Base-by-base conservation (phyloP, 2,113 vertebrate genomes). In the Pluvianellus socialis region DNA sequence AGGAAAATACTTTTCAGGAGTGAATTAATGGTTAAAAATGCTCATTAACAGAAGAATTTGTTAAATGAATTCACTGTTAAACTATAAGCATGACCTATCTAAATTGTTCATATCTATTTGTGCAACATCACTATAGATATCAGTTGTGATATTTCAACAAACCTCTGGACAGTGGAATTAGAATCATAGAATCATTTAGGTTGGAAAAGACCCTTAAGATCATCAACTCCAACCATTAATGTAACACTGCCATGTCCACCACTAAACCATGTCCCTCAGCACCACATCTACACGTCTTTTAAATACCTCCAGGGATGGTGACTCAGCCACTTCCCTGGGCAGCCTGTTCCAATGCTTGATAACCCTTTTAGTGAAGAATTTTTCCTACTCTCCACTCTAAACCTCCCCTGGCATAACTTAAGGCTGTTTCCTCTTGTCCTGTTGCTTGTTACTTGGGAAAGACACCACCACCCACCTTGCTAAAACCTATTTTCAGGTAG, bases 381-480 rank as follows among this genome's bases (percentile, higher is more conserved):
- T 67, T 52, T 84, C 7, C 8, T 33, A 4, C 35, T 80, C 20
- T 4, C 4, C 7, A 38, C 13, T 52, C 10, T 38, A 30, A 77
- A 73, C 21, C 3, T 58, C 16, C 15, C 10, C 12, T 81, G 27
- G 44, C 15, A 2, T 49, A 86, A 44, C 49, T 32, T 53, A 19
- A 63, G 59, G 47, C 35, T 3, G 0, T 58, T 58, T 38, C 7
- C 10, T 81, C 21, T 68, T 7, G 5, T 58, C 27, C 20, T 47
- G 7, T 38, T 3, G 3, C 65, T 49, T 49, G 7, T 33, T 59
- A 82, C 30, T 24, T 14, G 26, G 12, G 50, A 45, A 8, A 49
- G n/a, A 71, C 23, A 8, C 11, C 1, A 4, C 22, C 7, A 2
- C 16, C 8, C 11, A 6, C 8, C 21, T 86, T 2, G 0, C 44